A percentile compares a stretch with the other conserved stretches of the same genome.
These are phyloP conservation scores for Noctua janthina DNA, from an alignment of 2,888 invertebrate species.

Conservation along the genomic window DNA sequence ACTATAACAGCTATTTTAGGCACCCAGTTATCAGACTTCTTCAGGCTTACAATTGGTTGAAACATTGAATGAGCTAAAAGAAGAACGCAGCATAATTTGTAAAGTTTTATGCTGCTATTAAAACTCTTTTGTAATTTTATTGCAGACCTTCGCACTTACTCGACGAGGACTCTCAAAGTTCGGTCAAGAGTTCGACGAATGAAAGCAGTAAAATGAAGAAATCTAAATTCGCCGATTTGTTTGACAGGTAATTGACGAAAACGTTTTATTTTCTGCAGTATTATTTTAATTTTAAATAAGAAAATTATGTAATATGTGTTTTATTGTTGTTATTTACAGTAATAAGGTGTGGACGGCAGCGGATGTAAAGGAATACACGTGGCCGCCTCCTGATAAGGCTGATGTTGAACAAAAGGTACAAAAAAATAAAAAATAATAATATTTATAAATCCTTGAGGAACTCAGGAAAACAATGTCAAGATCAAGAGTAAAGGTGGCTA, in stretches of 20 bases:
- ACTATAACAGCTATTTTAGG: too few species aligned
- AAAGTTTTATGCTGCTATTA: constrained; percentile 3
- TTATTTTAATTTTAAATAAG: constrained; percentile 1
- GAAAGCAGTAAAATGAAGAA: constrained; percentile 90
- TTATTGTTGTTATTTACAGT: constrained; percentile 75
- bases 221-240: constrained; percentile 87
- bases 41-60: background rate
- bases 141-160: constrained; percentile 86
- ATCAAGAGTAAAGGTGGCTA: background rate
- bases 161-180: constrained; percentile 96
- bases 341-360: constrained; percentile 94
- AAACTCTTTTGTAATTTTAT: constrained; percentile 24
- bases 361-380: constrained; percentile 97
- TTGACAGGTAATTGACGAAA: constrained; percentile 81
- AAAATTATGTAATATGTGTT: constrained; percentile 6
- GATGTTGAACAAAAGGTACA: constrained; percentile 83
- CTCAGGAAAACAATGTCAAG: background rate
- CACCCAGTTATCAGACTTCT: background rate
- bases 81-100: background rate
- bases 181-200: constrained; percentile 94
- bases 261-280: background rate
- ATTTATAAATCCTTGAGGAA: background rate
- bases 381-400: constrained; percentile 92
- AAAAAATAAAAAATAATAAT: background rate
- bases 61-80: background rate